Evolutionary conservation across 2,113 vertebrate genomes (phyloP).

Genomic region (Platanista minor): DNA sequence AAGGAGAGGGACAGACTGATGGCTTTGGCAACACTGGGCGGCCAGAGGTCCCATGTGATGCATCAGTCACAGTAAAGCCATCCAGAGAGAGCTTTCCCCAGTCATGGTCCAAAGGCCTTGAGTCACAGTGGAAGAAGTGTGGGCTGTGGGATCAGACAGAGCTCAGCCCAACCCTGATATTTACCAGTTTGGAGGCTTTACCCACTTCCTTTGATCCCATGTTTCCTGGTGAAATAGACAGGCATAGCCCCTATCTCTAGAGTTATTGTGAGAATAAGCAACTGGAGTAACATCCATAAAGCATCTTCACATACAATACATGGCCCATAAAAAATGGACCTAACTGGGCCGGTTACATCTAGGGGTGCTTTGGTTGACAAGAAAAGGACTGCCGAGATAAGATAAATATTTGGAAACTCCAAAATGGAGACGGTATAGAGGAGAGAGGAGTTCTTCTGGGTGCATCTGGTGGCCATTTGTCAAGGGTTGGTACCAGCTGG

Average conservation of each 20-base stretch:
- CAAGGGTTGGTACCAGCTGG: too few relatives aligned
- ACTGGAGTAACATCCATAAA: too few relatives aligned
- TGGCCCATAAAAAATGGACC: background rate
- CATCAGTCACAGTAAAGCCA: background rate
- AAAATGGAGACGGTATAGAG: background rate
- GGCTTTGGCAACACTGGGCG: background rate
- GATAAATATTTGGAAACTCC: background rate
- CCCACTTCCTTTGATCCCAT: background rate
- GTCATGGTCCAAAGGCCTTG: rapidly evolving
- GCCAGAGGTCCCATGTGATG: background rate
- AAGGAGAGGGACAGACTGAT: background rate
- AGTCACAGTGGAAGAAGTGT: background rate
- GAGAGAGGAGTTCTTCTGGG: background rate
- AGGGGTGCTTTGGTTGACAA: background rate
- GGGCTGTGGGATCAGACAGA: background rate
- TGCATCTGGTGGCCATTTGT: rapidly evolving
- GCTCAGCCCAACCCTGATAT: background rate
- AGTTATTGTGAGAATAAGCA: background rate
- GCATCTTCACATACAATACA: too few relatives aligned
- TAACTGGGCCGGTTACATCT: too few relatives aligned
- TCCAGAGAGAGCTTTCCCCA: background rate
- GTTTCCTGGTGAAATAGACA: background rate
- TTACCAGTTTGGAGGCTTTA: background rate
- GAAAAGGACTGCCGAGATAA: background rate
- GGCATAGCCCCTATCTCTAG: background rate